Evolutionary conservation across 2,888 invertebrate species (phyloP).

Genomic region (Cryptosula pallasiana): DNA sequence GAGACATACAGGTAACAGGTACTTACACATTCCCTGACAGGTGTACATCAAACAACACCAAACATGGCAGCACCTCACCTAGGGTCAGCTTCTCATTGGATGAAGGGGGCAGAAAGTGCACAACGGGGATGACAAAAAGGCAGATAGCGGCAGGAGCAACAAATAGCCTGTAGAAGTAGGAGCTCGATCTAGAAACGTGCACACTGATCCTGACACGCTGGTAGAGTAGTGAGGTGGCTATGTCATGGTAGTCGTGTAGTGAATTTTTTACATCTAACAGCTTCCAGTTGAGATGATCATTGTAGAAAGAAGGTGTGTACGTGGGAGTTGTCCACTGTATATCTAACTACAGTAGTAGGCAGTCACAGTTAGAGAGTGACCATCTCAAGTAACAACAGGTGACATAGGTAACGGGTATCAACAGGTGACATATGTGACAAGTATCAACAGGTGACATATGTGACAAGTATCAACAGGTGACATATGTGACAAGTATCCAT

Average conservation of each 20-base stretch:
- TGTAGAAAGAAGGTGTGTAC: background rate
- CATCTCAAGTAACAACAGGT: no score
- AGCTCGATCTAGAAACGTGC: background rate
- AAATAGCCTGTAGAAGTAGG: constrained; percentile 24
- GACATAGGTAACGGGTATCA: no score
- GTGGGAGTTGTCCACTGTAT: background rate
- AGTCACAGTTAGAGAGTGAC: no score
- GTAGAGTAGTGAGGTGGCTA: background rate
- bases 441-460: no score
- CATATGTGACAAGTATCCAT: no score
- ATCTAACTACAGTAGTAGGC: background rate
- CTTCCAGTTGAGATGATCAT: background rate
- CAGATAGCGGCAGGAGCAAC: constrained; percentile 23
- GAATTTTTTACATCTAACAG: background rate
- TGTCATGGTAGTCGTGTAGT: background rate
- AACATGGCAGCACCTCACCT: no score
- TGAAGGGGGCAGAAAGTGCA: constrained; percentile 16
- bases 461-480: no score
- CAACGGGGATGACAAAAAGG: constrained; percentile 18
- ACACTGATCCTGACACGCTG: background rate
- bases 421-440: no score
- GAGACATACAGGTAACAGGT: no score
- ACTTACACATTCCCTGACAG: no score
- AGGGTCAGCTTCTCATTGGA: constrained; percentile 23
- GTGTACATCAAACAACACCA: no score